A percentile compares a stretch with the other conserved stretches of the same genome.
phyloP scores from a whole-genome alignment of 1,140 invertebrate species.

The Stenopsyche tienmushanensis region DNA sequence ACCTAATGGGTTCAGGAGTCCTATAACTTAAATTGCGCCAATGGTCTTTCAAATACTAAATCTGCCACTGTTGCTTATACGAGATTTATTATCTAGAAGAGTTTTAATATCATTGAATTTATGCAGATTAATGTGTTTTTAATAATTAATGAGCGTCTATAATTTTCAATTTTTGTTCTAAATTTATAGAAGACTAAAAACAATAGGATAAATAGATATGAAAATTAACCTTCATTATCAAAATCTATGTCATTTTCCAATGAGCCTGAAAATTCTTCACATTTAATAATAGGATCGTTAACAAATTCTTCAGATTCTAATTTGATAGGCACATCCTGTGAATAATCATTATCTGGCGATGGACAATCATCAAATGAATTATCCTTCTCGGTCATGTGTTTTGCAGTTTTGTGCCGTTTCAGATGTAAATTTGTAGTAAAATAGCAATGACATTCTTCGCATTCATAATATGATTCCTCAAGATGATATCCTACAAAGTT shows the following conservation, averaged over 20 bases:
- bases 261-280: slow-evolving; percentile 17
- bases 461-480: slow-evolving; percentile 31
- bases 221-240: slow-evolving; percentile 18
- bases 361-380: not conserved
- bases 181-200: too few relatives aligned
- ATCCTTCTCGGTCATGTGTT: slow-evolving; percentile 5
- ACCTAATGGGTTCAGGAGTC: too few relatives aligned
- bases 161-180: too few relatives aligned
- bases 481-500: slow-evolving; percentile 30
- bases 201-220: too few relatives aligned
- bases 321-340: slow-evolving; percentile 21
- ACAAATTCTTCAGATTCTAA: slow-evolving; percentile 10
- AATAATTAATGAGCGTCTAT: too few relatives aligned
- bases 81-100: too few relatives aligned
- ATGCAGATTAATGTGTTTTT: too few relatives aligned
- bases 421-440: slow-evolving; percentile 34
- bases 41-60: too few relatives aligned
- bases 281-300: slow-evolving; percentile 17
- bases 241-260: slow-evolving; percentile 28
- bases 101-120: too few relatives aligned
- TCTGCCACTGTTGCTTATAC: too few relatives aligned
- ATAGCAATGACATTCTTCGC: slow-evolving; percentile 32
- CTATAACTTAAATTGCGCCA: too few relatives aligned
- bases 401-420: slow-evolving; percentile 8
- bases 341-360: not conserved